Percentiles rank a stretch among this genome's conserved stretches.
Conservation (phyloP, 2,797 vertebrate genomes). For the Graptemys geographica region DNA sequence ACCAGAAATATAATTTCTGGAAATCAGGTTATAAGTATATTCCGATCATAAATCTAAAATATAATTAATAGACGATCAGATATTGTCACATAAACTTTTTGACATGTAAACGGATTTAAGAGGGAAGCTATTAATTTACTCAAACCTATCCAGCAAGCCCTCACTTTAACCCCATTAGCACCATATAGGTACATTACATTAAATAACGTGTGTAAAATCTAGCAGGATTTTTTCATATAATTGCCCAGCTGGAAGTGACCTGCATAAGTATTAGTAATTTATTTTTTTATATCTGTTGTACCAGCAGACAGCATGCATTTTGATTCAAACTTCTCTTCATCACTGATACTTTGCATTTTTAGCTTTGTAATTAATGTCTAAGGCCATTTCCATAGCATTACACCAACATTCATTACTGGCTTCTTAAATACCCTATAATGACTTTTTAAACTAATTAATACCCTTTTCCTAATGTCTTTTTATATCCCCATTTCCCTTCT, state of each 20-base stretch:
- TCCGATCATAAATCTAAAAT: neutral
- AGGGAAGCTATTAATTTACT: neutral
- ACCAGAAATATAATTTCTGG: neutral
- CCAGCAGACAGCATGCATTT: neutral
- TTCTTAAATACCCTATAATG: neutral
- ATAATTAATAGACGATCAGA: neutral
- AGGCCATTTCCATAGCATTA: neutral
- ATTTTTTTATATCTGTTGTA: neutral
- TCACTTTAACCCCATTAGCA: neutral
- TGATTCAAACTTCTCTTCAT: neutral
- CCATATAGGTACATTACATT: neutral
- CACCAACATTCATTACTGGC: neutral
- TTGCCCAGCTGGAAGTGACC: neutral
- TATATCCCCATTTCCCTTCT: neutral
- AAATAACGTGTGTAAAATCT: neutral
- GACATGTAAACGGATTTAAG: neutral
- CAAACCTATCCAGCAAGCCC: neutral
- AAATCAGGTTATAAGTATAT: neutral
- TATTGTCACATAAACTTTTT: neutral
- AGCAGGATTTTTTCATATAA: neutral
- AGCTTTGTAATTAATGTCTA: neutral
- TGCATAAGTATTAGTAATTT: neutral
- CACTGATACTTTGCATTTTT: neutral
- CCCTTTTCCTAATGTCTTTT: neutral
- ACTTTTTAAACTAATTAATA: neutral